These are phyloP conservation scores for Hemicrepidius hirtus DNA, from an alignment of 2,888 invertebrate species.

Conservation along the genomic window DNA sequence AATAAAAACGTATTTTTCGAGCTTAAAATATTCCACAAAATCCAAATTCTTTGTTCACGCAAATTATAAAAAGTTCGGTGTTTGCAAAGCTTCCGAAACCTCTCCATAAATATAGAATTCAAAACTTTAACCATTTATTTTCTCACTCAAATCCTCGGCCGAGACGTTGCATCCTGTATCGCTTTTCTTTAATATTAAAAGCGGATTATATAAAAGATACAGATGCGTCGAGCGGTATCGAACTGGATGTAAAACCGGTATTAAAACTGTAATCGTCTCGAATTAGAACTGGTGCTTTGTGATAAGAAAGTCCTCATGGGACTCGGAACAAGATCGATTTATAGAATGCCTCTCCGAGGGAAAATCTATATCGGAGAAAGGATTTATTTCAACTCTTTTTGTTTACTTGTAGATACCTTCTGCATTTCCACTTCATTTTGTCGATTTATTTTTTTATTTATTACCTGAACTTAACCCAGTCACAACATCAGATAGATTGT, in stretches of 20 bases:
- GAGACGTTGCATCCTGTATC: constrained; percentile 56
- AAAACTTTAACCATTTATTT: constrained; percentile 59
- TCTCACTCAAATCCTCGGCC: constrained; percentile 55
- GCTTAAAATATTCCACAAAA: constrained; percentile 9
- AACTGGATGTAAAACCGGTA: constrained; percentile 57
- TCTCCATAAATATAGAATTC: constrained; percentile 50
- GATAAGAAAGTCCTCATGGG: constrained; percentile 50
- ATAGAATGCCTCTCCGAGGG: constrained; percentile 27
- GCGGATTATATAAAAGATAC: constrained; percentile 57
- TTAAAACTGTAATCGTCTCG: constrained; percentile 58
- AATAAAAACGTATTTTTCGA: constrained; percentile 7
- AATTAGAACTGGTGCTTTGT: constrained; percentile 56
- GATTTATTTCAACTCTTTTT: constrained; percentile 24
- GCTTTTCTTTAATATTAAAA: constrained; percentile 58
- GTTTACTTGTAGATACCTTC: background rate
- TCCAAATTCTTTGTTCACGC: constrained; percentile 23
- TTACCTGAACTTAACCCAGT: too few relatives aligned
- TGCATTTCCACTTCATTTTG: background rate
- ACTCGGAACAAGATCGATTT: constrained; percentile 39
- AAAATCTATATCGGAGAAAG: constrained; percentile 30
- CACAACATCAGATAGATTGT: too few relatives aligned
- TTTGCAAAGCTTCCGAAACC: constrained; percentile 42
- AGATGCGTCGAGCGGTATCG: constrained; percentile 57
- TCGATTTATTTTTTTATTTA: background rate
- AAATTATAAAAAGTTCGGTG: constrained; percentile 43